Evolutionary conservation across 2,797 vertebrate species (phyloP).

Genomic region (Numenius phaeopus): DNA sequence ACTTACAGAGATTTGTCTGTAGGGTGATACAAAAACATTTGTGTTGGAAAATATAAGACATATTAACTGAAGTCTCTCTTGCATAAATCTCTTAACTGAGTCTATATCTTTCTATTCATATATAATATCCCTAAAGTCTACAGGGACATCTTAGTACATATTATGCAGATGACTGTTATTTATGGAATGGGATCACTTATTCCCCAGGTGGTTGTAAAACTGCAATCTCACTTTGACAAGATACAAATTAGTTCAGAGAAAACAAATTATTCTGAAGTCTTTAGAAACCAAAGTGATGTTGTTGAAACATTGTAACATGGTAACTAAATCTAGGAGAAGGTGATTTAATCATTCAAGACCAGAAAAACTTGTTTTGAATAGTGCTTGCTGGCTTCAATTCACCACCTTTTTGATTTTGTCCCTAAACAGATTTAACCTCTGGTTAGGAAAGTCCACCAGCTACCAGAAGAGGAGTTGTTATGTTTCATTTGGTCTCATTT

Average conservation of each 20-base stretch:
- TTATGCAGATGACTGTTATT: constrained; percentile 79
- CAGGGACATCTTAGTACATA: constrained; percentile 56
- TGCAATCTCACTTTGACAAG: constrained; percentile 78
- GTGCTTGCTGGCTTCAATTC: constrained; percentile 37
- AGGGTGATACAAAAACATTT: background rate
- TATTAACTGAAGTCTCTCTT: background rate
- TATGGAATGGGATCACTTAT: constrained; percentile 72
- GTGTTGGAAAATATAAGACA: background rate
- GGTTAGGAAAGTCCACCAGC: background rate
- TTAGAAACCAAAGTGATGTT: constrained; percentile 59
- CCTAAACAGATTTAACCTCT: background rate
- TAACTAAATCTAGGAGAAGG: constrained; percentile 42
- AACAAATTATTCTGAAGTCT: constrained; percentile 80
- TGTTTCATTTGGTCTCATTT: background rate
- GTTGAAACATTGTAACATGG: background rate
- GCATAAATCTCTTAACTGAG: background rate
- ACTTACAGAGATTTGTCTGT: background rate
- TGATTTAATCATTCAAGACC: constrained; percentile 38
- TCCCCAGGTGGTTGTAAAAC: constrained; percentile 72
- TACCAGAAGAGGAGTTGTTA: background rate
- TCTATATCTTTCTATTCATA: constrained; percentile 8
- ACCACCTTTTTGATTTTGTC: background rate
- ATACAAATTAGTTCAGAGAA: constrained; percentile 80
- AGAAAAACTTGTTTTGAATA: constrained; percentile 2
- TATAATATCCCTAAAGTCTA: constrained; percentile 46